Percentiles rank a stretch among this genome's conserved stretches.
These are phyloP conservation scores for Microcebus tavaratra DNA, from an alignment of 2,113 vertebrate genomes.

Conservation along the genomic window DNA sequence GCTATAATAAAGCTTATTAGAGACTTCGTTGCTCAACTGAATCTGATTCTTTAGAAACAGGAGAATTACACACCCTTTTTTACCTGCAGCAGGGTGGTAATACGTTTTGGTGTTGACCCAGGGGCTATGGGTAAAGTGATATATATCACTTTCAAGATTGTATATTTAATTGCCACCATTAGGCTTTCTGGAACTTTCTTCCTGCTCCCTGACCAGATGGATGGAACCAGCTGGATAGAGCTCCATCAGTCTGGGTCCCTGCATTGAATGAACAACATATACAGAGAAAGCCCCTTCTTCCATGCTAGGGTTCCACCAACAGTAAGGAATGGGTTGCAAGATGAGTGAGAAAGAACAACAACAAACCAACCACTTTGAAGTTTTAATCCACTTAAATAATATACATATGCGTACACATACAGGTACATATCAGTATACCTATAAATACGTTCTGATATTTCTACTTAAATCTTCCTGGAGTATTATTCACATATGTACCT, in stretches of 20 bases:
- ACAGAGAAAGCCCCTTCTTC: background rate
- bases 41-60: background rate
- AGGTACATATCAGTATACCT: background rate
- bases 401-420: no score
- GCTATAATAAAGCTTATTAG: background rate
- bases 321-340: background rate
- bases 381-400: background rate
- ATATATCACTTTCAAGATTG: background rate
- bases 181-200: background rate
- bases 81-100: fast-evolving
- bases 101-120: background rate
- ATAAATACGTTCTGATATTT: background rate
- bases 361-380: background rate
- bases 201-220: background rate
- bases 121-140: background rate
- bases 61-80: background rate
- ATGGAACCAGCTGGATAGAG: background rate
- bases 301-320: background rate
- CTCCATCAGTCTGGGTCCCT: background rate
- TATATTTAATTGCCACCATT: background rate
- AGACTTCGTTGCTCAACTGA: background rate
- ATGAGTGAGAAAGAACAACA: background rate
- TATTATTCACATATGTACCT: background rate
- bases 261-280: background rate
- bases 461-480: background rate